phyloP scores from a whole-genome alignment of 2,888 invertebrate species.

The Xanthorhoe designata region DNA sequence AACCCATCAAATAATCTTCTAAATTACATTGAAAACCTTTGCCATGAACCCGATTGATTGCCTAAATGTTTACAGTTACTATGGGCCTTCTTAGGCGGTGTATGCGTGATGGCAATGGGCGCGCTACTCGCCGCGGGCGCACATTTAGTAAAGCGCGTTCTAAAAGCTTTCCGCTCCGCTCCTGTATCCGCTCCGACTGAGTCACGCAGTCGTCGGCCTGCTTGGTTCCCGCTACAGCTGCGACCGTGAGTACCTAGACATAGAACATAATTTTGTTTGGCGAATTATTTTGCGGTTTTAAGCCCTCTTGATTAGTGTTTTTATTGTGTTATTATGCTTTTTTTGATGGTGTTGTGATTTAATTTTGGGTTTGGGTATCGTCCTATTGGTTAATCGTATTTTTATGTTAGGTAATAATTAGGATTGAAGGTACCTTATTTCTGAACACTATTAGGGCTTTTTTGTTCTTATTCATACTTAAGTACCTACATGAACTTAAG shows the following conservation, averaged over 20 bases:
- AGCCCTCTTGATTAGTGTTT: neutral
- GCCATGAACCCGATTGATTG: neutral
- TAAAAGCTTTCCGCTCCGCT: conserved; percentile 67
- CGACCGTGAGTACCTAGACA: conserved; percentile 65
- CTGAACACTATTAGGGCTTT: too few relatives aligned
- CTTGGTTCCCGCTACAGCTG: conserved; percentile 68
- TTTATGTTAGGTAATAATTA: too few relatives aligned
- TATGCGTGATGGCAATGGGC: conserved; percentile 60
- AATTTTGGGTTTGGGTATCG: too few relatives aligned
- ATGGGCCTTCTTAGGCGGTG: conserved; percentile 67
- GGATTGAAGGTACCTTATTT: too few relatives aligned
- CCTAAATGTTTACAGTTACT: conserved; percentile 52
- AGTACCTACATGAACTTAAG: neutral
- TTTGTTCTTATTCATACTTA: too few relatives aligned
- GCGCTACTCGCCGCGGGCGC: conserved; percentile 61
- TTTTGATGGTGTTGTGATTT: neutral
- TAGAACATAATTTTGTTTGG: conserved; percentile 29
- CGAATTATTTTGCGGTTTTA: neutral
- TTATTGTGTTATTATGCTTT: conserved; percentile 2
- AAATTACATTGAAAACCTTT: too few relatives aligned
- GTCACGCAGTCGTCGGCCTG: conserved; percentile 61
- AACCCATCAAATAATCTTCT: too few relatives aligned
- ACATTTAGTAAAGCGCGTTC: conserved; percentile 63
- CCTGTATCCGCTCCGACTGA: conserved; percentile 64
- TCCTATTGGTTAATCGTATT: too few relatives aligned